These are phyloP conservation scores for Nudaria mundana DNA, from an alignment of 2,888 invertebrate species.

Conservation along the genomic window DNA sequence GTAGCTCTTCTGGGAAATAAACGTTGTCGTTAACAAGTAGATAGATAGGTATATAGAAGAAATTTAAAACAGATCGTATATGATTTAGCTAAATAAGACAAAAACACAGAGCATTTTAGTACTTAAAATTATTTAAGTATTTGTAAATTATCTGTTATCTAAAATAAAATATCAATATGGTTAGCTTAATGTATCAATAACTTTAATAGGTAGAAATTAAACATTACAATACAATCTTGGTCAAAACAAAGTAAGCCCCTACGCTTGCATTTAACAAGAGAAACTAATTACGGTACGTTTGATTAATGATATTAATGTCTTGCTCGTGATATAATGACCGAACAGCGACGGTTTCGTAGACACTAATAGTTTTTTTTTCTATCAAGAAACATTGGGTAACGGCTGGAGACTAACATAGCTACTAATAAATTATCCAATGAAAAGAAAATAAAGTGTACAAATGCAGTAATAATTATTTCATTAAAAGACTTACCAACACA, in stretches of 20 bases:
- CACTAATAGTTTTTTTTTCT: slow-evolving; percentile 5
- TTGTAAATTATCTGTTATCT: too few species aligned
- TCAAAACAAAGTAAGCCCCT: too few species aligned
- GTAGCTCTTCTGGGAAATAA: slow-evolving; percentile 55
- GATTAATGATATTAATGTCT: not conserved
- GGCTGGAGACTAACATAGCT: slow-evolving; percentile 12
- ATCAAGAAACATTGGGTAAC: slow-evolving; percentile 18
- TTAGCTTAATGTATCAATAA: too few species aligned
- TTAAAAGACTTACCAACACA: slow-evolving; percentile 61
- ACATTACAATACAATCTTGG: too few species aligned
- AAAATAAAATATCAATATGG: too few species aligned
- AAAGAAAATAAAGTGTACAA: not conserved
- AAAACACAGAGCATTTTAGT: too few species aligned
- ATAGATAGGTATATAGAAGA: too few species aligned
- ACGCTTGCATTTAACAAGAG: not conserved
- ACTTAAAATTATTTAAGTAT: too few species aligned
- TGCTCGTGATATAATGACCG: not conserved
- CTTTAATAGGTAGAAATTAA: too few species aligned
- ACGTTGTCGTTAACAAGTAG: not conserved
- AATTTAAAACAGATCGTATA: too few species aligned
- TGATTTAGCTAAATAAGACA: too few species aligned
- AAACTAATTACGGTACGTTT: not conserved
- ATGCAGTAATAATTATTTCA: too few species aligned
- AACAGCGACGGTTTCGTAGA: slow-evolving; percentile 15
- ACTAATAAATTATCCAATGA: slow-evolving; percentile 21